phyloP scores from a whole-genome alignment of 2,113 vertebrate genomes.

The Rhegmatorhina hoffmannsi region DNA sequence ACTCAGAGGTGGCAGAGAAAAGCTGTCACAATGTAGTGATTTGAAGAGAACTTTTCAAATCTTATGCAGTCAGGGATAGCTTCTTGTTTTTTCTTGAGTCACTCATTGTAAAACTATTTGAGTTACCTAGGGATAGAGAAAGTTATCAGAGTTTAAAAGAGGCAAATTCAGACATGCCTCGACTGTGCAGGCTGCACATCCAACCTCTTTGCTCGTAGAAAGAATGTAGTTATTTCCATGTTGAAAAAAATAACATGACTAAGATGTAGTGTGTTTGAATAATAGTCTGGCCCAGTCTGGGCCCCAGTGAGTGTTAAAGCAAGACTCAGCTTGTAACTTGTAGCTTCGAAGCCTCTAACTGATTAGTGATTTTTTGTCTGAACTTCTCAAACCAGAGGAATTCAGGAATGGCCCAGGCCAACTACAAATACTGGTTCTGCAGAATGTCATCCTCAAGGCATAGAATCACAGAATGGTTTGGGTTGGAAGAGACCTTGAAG shows the following conservation, averaged over 20 bases:
- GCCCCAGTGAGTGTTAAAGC: background rate
- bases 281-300: background rate
- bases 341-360: background rate
- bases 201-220: background rate
- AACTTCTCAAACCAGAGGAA: background rate
- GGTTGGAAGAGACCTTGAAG: background rate
- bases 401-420: background rate
- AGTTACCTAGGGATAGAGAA: background rate
- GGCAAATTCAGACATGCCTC: conserved; percentile 41
- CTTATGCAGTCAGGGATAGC: background rate
- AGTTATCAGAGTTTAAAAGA: conserved; percentile 16
- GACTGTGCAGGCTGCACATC: background rate
- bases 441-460: background rate
- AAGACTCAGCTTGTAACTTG: conserved; percentile 23
- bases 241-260: conserved; percentile 40
- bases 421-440: background rate
- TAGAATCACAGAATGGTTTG: background rate
- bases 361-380: background rate
- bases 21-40: background rate
- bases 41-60: background rate
- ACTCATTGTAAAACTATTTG: background rate
- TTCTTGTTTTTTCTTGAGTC: background rate
- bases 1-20: background rate
- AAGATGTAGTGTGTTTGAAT: conserved; percentile 4
- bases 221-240: conserved; percentile 36